These are phyloP conservation scores for Caenorhabditis sp. DNA, from an alignment of 2,888 invertebrate species.

Conservation along the genomic window DNA sequence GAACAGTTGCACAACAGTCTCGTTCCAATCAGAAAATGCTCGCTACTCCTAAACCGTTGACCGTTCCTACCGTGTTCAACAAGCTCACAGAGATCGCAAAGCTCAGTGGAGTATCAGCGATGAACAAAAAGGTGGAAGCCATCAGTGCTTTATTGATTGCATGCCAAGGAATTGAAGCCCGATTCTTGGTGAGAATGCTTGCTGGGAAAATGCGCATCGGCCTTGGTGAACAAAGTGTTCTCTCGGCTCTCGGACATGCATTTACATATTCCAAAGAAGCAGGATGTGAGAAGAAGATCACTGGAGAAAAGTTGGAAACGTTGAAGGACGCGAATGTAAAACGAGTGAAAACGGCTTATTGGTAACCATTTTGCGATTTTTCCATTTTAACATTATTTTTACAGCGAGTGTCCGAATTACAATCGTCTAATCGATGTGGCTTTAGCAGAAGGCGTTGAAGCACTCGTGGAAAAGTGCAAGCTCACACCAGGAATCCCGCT, in stretches of 20 bases:
- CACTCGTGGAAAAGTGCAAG: conserved; percentile 90
- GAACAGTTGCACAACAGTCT: conserved; percentile 80
- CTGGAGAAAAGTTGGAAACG: conserved; percentile 51
- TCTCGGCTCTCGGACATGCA: conserved; percentile 93
- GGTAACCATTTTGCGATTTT: conserved; percentile 14
- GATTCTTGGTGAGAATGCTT: conserved; percentile 77
- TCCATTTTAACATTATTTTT: conserved; percentile 73
- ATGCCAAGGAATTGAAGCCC: conserved; percentile 80
- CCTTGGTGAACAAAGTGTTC: conserved; percentile 95
- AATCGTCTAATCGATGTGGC: conserved; percentile 90
- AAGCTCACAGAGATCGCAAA: conserved; percentile 92
- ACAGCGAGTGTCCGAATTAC: conserved; percentile 95
- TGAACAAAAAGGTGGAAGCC: conserved; percentile 91
- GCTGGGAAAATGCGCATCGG: conserved; percentile 92
- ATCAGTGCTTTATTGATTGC: conserved; percentile 95
- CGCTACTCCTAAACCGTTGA: conserved; percentile 90
- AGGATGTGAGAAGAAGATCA: conserved; percentile 43
- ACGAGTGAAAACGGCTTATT: conserved; percentile 65
- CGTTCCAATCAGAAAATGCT: conserved; percentile 89
- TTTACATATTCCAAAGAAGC: conserved; percentile 73
- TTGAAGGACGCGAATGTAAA: conserved; percentile 58
- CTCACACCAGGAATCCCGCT: conserved; percentile 92
- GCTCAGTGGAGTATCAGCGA: conserved; percentile 88
- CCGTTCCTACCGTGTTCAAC: conserved; percentile 89
- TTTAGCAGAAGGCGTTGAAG: conserved; percentile 89